Percentiles rank a stretch among this genome's conserved stretches.
phyloP scores from a whole-genome alignment of 2,888 invertebrate genomes.

The Monopis laevigella region DNA sequence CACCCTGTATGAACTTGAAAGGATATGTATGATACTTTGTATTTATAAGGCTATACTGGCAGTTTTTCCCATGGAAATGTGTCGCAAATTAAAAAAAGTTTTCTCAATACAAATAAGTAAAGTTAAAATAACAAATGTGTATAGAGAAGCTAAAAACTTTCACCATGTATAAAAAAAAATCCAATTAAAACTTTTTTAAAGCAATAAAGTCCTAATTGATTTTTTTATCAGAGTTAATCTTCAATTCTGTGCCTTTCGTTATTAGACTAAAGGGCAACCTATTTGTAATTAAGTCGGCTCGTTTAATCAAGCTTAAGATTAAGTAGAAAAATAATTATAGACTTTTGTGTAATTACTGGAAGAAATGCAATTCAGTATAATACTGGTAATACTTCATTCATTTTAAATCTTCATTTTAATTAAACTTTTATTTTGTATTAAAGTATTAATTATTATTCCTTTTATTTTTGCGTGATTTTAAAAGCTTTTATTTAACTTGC shows the following conservation, averaged over 20 bases:
- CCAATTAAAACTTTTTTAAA: too few species aligned
- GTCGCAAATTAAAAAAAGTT: too few species aligned
- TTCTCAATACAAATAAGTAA: too few species aligned
- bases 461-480: too few species aligned
- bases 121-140: too few species aligned
- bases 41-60: too few species aligned
- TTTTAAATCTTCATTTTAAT: neutral
- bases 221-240: conserved; percentile 28
- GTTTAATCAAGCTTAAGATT: conserved; percentile 10
- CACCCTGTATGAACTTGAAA: too few species aligned
- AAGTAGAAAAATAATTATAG: conserved; percentile 2
- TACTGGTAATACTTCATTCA: neutral
- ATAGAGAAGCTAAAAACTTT: too few species aligned
- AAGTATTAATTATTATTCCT: neutral
- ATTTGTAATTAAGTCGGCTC: conserved; percentile 7
- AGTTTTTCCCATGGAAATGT: too few species aligned
- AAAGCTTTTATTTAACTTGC: too few species aligned
- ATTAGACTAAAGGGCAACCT: conserved; percentile 18
- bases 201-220: conserved; percentile 27
- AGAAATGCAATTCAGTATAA: conserved; percentile 7
- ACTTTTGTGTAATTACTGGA: conserved; percentile 4
- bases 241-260: conserved; percentile 21
- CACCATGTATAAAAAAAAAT: too few species aligned
- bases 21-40: too few species aligned
- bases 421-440: neutral